Percentiles rank a stretch among this genome's conserved stretches.
phyloP scores from a whole-genome alignment of 2,888 invertebrate genomes.

The Ametastegia equiseti region DNA sequence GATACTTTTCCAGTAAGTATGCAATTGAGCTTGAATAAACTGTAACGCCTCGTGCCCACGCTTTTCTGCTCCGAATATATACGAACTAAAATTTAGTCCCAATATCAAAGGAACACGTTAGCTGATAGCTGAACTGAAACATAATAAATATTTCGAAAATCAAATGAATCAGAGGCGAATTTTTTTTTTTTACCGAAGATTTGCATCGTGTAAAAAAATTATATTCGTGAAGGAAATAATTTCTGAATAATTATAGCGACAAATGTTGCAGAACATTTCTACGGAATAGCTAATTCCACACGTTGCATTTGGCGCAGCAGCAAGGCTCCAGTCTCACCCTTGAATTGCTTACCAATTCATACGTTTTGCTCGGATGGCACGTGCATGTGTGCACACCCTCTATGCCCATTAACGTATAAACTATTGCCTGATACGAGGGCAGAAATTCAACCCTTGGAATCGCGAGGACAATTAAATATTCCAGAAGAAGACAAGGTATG shows the following conservation, averaged over 20 bases:
- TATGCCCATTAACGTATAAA: slow-evolving; percentile 34
- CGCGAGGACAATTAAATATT: slow-evolving; percentile 36
- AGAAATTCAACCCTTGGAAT: slow-evolving; percentile 15
- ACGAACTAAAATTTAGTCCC: not conserved
- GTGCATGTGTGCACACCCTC: not conserved
- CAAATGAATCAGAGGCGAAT: not conserved
- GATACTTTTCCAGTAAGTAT: slow-evolving; percentile 31
- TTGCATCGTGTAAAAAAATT: not conserved
- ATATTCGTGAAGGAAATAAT: not conserved
- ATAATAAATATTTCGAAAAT: not conserved
- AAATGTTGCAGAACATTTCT: slow-evolving; percentile 22
- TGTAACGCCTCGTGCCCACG: not conserved
- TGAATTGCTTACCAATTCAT: slow-evolving; percentile 44
- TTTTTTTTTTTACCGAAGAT: not conserved
- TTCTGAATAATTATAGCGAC: slow-evolving; percentile 31
- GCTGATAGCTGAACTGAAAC: not conserved
- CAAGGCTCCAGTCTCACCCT: not conserved
- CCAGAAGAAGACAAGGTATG: not conserved
- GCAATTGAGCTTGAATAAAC: slow-evolving; percentile 38
- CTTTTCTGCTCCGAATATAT: not conserved
- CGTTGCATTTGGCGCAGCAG: slow-evolving; percentile 13
- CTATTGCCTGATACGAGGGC: slow-evolving; percentile 20
- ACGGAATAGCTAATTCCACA: slow-evolving; percentile 41
- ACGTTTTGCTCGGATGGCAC: slow-evolving; percentile 16
- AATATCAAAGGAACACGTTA: not conserved